Percentiles rank a stretch among this genome's conserved stretches.
phyloP scores from a whole-genome alignment of 2,888 invertebrate genomes.

The Hirtodrosophila duncani region DNA sequence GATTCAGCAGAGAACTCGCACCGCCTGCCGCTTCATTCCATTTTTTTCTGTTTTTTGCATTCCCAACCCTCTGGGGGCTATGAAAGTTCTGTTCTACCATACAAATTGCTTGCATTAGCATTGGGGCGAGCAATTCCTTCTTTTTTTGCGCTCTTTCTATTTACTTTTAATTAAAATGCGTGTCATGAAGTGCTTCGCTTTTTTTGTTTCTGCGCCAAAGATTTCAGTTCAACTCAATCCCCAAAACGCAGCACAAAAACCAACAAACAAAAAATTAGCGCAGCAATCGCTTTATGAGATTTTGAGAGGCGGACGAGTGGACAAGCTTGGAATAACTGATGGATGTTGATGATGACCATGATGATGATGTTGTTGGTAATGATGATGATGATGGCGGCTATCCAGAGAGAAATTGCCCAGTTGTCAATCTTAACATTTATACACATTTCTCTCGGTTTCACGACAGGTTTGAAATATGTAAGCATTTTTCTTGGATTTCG shows the following conservation, averaged over 20 bases:
- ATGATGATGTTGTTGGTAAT: slow-evolving; percentile 17
- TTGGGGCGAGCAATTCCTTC: too few species aligned
- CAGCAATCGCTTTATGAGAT: slow-evolving; percentile 47
- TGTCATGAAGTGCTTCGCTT: slow-evolving; percentile 52
- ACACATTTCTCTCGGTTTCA: slow-evolving; percentile 31
- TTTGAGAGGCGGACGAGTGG: slow-evolving; percentile 24
- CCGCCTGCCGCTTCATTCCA: not conserved
- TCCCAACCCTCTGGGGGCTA: not conserved
- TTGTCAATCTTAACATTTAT: slow-evolving; percentile 27
- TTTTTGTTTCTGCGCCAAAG: slow-evolving; percentile 35
- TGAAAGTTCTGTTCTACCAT: slow-evolving; percentile 28
- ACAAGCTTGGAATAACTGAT: slow-evolving; percentile 54
- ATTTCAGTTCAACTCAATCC: slow-evolving; percentile 34
- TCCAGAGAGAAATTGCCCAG: slow-evolving; percentile 10
- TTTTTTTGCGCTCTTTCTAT: slow-evolving; percentile 40
- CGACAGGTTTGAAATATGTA: too few species aligned
- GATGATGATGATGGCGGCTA: slow-evolving; percentile 15
- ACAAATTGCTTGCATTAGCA: slow-evolving; percentile 62
- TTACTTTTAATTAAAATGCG: slow-evolving; percentile 72
- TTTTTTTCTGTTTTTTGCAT: not conserved
- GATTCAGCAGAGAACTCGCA: slow-evolving; percentile 15
- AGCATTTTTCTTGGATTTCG: slow-evolving; percentile 14
- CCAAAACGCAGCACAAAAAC: too few species aligned
- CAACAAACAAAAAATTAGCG: slow-evolving; percentile 31
- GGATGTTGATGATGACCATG: slow-evolving; percentile 27